Evolutionary conservation across 2,113 vertebrate species (phyloP), one percentile per base, ranked within the genome.

Genomic region (Toxostoma redivivum): DNA sequence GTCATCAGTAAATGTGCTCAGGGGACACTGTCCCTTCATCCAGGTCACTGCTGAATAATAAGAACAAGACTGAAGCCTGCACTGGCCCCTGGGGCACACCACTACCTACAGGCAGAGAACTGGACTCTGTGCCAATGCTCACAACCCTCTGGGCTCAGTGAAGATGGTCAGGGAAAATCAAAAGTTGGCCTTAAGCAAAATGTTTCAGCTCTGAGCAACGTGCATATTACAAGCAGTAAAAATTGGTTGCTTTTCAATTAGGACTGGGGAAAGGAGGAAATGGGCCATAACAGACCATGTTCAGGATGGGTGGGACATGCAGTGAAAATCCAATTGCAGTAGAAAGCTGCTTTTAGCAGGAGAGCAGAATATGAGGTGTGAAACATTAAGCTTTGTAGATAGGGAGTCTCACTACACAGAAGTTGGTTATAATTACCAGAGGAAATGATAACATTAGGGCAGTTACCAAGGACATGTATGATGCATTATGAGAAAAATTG

Each of bases 261-360:
- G 87, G n/a, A 25, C 21, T 27, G 44, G 8, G 37, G 40, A 83
- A 53, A 72, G 70, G 76, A 92, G 50, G 56, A 89, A 87, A 64
- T 50, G 60, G 23, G 37, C 67, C 51, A 16, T 81, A 65, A 44
- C 37, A 67, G 37, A 24, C n/a, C 25, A 0, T 19, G 10, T 12
- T 64, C 35, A 8, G 67, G 28, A 31, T 25, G 3, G 9, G 35
- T 24, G 37, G 53, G 37, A 25, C 31, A 7, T 15, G 20, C 16
- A 78, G 25, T 3, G 2, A 44, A 56, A 81, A 86, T n/a, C n/a
- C 62, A 87, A 12, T 0, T 3, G 22, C 35, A 51, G 67, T 0
- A 54, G 44, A 27, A 69, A 78, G 67, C 23, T 71, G 78, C 56
- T 65, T 51, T 44, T 85, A 47, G 13, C 28, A 13, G 44, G 21